Evolutionary conservation across 2,797 vertebrate species (phyloP).

Genomic region (Sebastes cheni): DNA sequence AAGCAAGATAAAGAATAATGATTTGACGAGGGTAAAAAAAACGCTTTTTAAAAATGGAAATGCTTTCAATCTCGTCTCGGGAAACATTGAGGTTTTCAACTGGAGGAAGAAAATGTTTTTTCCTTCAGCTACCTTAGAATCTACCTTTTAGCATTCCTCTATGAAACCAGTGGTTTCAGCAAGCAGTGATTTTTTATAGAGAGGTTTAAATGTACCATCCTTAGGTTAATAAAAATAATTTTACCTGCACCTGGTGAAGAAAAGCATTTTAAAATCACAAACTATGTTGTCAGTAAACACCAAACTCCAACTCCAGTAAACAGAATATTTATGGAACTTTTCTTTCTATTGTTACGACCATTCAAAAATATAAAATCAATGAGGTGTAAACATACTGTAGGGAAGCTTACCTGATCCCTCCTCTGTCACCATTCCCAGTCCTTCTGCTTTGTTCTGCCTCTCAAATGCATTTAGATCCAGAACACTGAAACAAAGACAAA

Average conservation of each 20-base stretch:
- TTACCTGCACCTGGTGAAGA: background rate
- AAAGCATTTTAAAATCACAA: constrained; percentile 3
- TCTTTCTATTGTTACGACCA: background rate
- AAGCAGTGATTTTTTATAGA: background rate
- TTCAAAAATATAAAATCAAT: background rate
- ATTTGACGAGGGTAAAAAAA: constrained; percentile 44
- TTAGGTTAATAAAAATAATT: background rate
- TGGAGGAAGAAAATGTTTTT: background rate
- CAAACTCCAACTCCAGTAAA: background rate
- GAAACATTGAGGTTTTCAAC: background rate
- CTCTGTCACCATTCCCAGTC: constrained; percentile 97
- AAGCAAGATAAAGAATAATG: constrained; percentile 52
- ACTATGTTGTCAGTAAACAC: background rate
- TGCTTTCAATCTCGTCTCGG: background rate
- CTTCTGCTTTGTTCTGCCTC: constrained; percentile 97
- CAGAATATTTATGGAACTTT: background rate
- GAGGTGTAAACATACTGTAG: background rate
- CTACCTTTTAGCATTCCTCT: background rate
- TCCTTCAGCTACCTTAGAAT: background rate
- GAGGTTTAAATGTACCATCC: background rate
- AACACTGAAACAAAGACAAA: constrained; percentile 82
- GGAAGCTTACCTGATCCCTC: constrained; percentile 92
- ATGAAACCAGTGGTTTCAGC: background rate
- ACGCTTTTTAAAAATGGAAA: background rate
- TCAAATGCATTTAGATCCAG: constrained; percentile 97